Conservation (phyloP, 2,888 invertebrate species). For the Bombyx huttoni region DNA sequence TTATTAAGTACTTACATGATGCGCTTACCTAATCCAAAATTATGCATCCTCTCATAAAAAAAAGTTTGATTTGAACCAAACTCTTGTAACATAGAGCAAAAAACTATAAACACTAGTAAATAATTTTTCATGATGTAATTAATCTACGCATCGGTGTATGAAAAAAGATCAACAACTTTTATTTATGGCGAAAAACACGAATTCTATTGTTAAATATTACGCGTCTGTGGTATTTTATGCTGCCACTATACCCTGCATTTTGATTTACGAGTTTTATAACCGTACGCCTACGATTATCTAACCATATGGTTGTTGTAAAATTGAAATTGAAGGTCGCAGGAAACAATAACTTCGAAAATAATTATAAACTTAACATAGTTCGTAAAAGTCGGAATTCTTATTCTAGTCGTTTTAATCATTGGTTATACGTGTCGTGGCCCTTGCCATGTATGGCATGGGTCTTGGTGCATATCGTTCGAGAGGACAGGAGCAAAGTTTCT, state of each 20-base stretch:
- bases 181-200: slow-evolving; percentile 24
- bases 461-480: too few relatives aligned
- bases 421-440: too few relatives aligned
- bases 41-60: slow-evolving; percentile 29
- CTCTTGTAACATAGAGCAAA: slow-evolving; percentile 14
- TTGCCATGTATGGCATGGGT: too few relatives aligned
- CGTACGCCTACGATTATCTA: slow-evolving; percentile 24
- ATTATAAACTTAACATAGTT: slow-evolving; percentile 4
- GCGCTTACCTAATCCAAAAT: slow-evolving; percentile 22
- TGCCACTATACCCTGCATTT: slow-evolving; percentile 22
- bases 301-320: slow-evolving; percentile 27
- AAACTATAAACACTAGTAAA: slow-evolving; percentile 15
- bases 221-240: slow-evolving; percentile 24
- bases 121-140: slow-evolving; percentile 23
- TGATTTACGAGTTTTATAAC: slow-evolving; percentile 31
- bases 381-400: too few relatives aligned
- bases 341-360: slow-evolving; percentile 3
- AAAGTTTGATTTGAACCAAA: slow-evolving; percentile 20
- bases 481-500: too few relatives aligned
- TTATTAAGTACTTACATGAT: slow-evolving; percentile 24
- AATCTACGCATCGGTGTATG: slow-evolving; percentile 18
- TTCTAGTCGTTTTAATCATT: too few relatives aligned
- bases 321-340: slow-evolving; percentile 10
- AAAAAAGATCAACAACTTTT: slow-evolving; percentile 14
- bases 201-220: slow-evolving; percentile 25